Evolutionary conservation across 2,888 invertebrate species (phyloP).

Genomic region (Cactoblastis cactorum): DNA sequence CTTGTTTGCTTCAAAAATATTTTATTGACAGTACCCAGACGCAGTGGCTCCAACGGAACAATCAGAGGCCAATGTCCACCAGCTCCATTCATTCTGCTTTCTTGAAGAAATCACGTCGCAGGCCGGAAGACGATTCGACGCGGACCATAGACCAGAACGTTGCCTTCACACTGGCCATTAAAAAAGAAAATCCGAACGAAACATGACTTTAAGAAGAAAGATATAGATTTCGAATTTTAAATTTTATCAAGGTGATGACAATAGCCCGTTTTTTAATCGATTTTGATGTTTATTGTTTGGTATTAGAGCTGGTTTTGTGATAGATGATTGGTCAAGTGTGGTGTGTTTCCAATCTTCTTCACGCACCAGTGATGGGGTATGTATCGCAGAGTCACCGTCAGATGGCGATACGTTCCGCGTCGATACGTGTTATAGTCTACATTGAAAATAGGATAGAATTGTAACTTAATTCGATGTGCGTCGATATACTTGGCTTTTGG

Average conservation of each 20-base stretch:
- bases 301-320: slow-evolving; percentile 22
- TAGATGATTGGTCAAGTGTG: slow-evolving; percentile 20
- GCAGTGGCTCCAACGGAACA: slow-evolving; percentile 36
- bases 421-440: slow-evolving; percentile 38
- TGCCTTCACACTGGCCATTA: slow-evolving; percentile 45
- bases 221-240: slow-evolving; percentile 13
- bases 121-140: slow-evolving; percentile 75
- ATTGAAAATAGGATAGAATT: background rate
- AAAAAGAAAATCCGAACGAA: slow-evolving; percentile 28
- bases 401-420: slow-evolving; percentile 65
- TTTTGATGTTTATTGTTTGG: slow-evolving; percentile 18
- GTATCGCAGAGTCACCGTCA: slow-evolving; percentile 57
- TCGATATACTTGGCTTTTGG: too few relatives aligned
- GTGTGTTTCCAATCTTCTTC: slow-evolving; percentile 57
- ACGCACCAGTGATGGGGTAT: slow-evolving; percentile 58
- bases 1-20: background rate
- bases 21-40: background rate
- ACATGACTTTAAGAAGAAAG: slow-evolving; percentile 19
- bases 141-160: slow-evolving; percentile 66
- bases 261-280: slow-evolving; percentile 18
- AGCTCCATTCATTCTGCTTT: slow-evolving; percentile 72
- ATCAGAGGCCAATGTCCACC: slow-evolving; percentile 71
- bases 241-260: background rate
- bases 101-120: slow-evolving; percentile 75
- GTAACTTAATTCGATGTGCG: too few relatives aligned